Conservation (phyloP, 2,797 vertebrate species). For the Eupleurogrammus muticus region DNA sequence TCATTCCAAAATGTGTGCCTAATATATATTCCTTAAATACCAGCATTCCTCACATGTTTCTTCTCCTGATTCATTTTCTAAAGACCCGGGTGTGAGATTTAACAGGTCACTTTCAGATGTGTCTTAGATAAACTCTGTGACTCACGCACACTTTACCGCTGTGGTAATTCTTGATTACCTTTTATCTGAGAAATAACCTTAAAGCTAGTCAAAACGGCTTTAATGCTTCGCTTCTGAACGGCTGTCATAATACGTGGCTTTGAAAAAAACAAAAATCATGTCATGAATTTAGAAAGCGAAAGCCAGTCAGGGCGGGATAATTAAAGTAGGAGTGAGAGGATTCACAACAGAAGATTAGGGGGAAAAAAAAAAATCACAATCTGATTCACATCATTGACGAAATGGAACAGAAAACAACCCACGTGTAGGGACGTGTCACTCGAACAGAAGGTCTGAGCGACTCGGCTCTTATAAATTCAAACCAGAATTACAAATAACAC, state of each 20-base stretch:
- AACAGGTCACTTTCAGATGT: conserved; percentile 57
- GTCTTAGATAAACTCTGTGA: conserved; percentile 45
- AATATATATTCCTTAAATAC: conserved; percentile 48
- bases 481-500: conserved; percentile 32
- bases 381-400: conserved; percentile 15
- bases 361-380: not conserved
- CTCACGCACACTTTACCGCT: conserved; percentile 11
- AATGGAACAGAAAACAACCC: conserved; percentile 25
- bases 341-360: conserved; percentile 19
- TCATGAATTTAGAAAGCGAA: conserved; percentile 35
- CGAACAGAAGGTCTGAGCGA: not conserved
- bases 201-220: conserved; percentile 41
- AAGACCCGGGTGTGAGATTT: conserved; percentile 57
- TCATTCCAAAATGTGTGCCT: conserved; percentile 22
- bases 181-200: conserved; percentile 42
- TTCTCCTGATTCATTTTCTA: conserved; percentile 50
- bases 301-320: conserved; percentile 37
- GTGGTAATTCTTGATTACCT: conserved; percentile 27
- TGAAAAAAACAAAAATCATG: conserved; percentile 30
- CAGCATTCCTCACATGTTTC: conserved; percentile 28
- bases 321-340: conserved; percentile 24
- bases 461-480: conserved; percentile 31
- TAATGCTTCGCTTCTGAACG: conserved; percentile 24
- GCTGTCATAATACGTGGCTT: conserved; percentile 41
- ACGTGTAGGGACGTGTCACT: conserved; percentile 13